These are phyloP conservation scores for Oryctolagus cuniculus DNA, from an alignment of 2,113 vertebrate species.

Conservation along the genomic window DNA sequence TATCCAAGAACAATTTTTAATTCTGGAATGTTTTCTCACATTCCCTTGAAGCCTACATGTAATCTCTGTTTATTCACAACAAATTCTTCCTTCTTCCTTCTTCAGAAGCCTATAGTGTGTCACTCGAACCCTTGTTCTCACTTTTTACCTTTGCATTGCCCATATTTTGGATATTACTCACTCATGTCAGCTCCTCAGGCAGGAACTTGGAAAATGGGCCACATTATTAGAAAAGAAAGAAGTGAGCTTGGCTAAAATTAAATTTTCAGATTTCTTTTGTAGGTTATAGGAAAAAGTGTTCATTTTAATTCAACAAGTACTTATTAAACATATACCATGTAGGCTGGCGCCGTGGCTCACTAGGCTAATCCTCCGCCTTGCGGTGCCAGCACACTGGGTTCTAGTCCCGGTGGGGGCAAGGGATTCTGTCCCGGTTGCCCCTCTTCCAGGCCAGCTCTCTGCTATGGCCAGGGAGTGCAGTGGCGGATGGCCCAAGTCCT, in stretches of 20 bases:
- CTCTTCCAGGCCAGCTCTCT: no score
- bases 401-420: no score
- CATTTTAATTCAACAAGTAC: not conserved
- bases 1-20: constrained; percentile 25
- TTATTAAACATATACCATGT: not conserved
- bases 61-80: not conserved
- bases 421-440: no score
- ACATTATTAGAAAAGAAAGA: not conserved
- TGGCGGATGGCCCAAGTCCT: no score
- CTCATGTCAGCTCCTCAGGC: not conserved
- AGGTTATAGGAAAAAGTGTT: constrained; percentile 24
- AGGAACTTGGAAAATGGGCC: not conserved
- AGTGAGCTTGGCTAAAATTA: not conserved
- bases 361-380: no score
- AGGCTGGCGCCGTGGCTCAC: no score
- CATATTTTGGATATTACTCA: not conserved
- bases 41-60: not conserved
- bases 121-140: not conserved
- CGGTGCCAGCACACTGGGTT: no score
- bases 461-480: no score
- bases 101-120: not conserved
- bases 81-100: not conserved
- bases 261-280: constrained; percentile 28
- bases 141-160: not conserved
- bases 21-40: constrained; percentile 9